Base-by-base conservation (phyloP, 2,797 vertebrate genomes). In the Melanotaenia boesemani region DNA sequence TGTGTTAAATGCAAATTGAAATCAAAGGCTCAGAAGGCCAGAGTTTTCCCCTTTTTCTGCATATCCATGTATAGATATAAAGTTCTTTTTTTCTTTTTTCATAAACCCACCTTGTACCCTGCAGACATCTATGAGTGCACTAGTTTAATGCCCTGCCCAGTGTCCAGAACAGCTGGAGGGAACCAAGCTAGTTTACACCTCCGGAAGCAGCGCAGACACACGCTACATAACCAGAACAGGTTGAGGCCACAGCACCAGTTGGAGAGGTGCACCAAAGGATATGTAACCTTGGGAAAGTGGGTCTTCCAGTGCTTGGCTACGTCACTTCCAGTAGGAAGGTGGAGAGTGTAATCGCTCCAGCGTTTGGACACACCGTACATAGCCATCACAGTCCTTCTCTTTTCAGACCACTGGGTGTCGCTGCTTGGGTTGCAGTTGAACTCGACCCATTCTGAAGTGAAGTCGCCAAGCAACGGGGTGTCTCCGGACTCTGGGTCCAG, bases 201-300 rank as follows among this genome's bases (percentile, higher is more conserved):
- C 89, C 96, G 95, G 90, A 98, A 95, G 88, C 98, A 99, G 81
- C 96, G 96, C 70, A 98, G 95, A 80, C 95, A 99, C 0, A 91
- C 78, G 76, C 96, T 92, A 71, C 98, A 99, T 15, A 96, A 79
- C 97, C 97, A 98, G 83, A 98, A 96, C 32, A 98, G 92, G 91
- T 98, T 97, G 63, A 99, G 95, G 56, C 97, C 97, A 44, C 97
- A 98, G 87, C 97, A 96, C 98, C 98, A 99, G 94, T 97, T 97
- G 78, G 97, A 97, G 65, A 99, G 86, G 87, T 98, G 95, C 78
- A 99, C 96, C 68, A 99, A 88, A 0, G 98, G 98, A 54, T 98
- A 99, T 0, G 96, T 98, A 37, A 93, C 82, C 28, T 89, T 95
- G 22, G 98, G 98, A 59, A 99, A 99, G 87, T 99, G 95, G 1